A percentile compares a stretch with the other conserved stretches of the same genome.
These are phyloP conservation scores for Drosophila pectinifera DNA, from an alignment of 1,140 invertebrate species.

Conservation along the genomic window DNA sequence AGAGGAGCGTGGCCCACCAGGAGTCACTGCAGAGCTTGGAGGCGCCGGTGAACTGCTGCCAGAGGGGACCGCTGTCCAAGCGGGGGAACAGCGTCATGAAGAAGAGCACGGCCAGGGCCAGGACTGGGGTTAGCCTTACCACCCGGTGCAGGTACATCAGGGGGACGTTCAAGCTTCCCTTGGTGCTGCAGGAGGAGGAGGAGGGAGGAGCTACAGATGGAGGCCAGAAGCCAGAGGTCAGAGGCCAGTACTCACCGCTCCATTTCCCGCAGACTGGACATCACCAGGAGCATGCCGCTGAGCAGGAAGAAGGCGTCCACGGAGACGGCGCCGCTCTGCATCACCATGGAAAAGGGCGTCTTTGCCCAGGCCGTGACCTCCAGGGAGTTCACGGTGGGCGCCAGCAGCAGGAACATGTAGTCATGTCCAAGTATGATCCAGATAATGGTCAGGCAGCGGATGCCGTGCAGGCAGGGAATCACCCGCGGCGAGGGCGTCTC, in stretches of 20 bases:
- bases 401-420: constrained; percentile 71
- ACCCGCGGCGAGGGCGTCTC: constrained; percentile 30
- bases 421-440: constrained; percentile 89
- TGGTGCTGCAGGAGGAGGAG: constrained; percentile 11
- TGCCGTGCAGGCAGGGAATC: constrained; percentile 86
- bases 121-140: constrained; percentile 72
- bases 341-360: constrained; percentile 87
- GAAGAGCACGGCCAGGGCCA: constrained; percentile 70
- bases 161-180: constrained; percentile 64
- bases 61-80: constrained; percentile 70
- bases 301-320: constrained; percentile 90
- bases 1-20: constrained; percentile 80
- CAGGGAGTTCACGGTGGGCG: constrained; percentile 51
- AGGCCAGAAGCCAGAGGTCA: neutral
- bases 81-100: constrained; percentile 67
- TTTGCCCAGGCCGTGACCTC: constrained; percentile 71
- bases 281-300: constrained; percentile 89
- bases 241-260: constrained; percentile 84
- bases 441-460: constrained; percentile 87
- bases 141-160: constrained; percentile 81
- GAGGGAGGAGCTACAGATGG: neutral
- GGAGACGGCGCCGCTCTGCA: constrained; percentile 87
- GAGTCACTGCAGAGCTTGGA: constrained; percentile 58
- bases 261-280: constrained; percentile 88
- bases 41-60: constrained; percentile 62